Percentiles rank a stretch among this genome's conserved stretches.
Conservation (phyloP, 2,888 invertebrate genomes). For the Malacosoma neustria region DNA sequence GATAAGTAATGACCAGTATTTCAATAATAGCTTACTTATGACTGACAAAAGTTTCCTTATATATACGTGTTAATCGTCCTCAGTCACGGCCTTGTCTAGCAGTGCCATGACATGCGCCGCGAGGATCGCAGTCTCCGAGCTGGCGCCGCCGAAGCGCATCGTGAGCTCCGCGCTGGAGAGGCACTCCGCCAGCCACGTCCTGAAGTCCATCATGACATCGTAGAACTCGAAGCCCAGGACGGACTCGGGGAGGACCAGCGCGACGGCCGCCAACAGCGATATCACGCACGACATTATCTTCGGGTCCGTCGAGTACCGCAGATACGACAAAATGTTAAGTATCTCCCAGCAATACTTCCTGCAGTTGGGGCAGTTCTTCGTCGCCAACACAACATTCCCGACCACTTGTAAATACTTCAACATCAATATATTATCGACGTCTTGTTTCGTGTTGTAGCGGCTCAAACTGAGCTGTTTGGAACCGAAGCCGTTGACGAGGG, state of each 20-base stretch:
- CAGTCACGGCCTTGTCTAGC: constrained; percentile 58
- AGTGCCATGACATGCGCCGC: constrained; percentile 76
- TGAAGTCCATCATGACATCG: constrained; percentile 77
- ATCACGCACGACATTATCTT: constrained; percentile 79
- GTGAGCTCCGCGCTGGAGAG: constrained; percentile 66
- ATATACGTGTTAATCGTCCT: constrained; percentile 14
- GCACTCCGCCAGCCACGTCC: constrained; percentile 79
- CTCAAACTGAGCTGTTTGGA: constrained; percentile 70
- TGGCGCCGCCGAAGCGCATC: constrained; percentile 71
- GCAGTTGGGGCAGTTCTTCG: constrained; percentile 79
- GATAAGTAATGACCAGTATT: too few relatives aligned
- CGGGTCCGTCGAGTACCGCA: constrained; percentile 79
- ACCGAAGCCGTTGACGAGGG: constrained; percentile 81
- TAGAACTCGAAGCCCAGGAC: constrained; percentile 76
- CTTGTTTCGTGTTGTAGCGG: constrained; percentile 71
- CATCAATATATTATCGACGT: constrained; percentile 80
- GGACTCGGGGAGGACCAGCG: constrained; percentile 76
- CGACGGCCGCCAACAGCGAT: constrained; percentile 78
- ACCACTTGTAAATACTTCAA: constrained; percentile 81
- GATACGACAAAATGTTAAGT: constrained; percentile 78
- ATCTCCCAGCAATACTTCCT: constrained; percentile 81
- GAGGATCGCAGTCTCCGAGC: constrained; percentile 77
- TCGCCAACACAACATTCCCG: constrained; percentile 77
- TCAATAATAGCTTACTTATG: too few relatives aligned
- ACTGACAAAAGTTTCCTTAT: too few relatives aligned